Evolutionary conservation across 2,888 invertebrate species (phyloP), one percentile per base, ranked within the genome.

Genomic region (Polydrusus pterygomalis): DNA sequence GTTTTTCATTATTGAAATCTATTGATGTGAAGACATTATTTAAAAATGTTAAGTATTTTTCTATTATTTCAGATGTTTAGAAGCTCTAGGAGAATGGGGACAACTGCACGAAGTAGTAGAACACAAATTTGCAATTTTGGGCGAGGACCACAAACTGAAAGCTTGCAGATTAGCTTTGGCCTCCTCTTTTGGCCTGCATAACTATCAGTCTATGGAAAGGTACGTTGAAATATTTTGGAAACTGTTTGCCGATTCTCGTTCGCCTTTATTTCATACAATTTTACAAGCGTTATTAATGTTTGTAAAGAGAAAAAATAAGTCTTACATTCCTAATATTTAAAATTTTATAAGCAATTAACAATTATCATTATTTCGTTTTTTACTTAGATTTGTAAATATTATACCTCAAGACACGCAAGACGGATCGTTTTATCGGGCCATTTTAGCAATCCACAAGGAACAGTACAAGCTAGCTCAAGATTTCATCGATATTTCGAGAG

Each of bases 61-160:
- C 2, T 47, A 17, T 47, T 47, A 17, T 80, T 80, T 38, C 67
- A 86, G 87, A 74, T 99, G 92, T 86, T 90, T 98, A 79, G 99
- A 99, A 89, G 97, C 99, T 0, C 89, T 99, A 0, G 99, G 98
- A 0, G 97, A 99, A 87, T 99, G 99, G 99, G 93, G 92, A 3
- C 93, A 95, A 75, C 87, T 98, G 49, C 95, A 97, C 82, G 91
- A 93, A 40, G 91, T 95, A 0, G 96, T 96, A 0, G 93, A 94
- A 75, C 90, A 91, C 30, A 92, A 94, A 80, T 98, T 97, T 96
- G 80, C 79, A 25, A 81, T 90, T 87, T 71, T 91, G 89, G 80
- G 85, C 0, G 90, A 90, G 3, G 89, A 89, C 47, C 90, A 89
- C n/a, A 88, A 90, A 75, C 90, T 91, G 78, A 88, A 89, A 82